Evolutionary conservation across 2,113 vertebrate species (phyloP).

Genomic region (Petroica traversi): DNA sequence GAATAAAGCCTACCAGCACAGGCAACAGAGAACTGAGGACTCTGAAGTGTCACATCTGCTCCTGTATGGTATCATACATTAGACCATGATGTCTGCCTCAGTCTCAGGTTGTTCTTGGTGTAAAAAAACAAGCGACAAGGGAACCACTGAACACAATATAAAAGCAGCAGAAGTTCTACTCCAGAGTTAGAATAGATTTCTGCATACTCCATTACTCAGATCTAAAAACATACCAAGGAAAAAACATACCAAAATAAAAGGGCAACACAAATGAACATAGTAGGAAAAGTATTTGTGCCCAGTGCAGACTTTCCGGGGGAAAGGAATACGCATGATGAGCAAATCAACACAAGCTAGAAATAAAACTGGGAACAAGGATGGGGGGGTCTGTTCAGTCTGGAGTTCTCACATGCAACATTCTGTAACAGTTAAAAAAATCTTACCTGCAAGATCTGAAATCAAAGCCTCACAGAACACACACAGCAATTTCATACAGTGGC

Average conservation of each 20-base stretch:
- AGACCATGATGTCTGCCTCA: neutral
- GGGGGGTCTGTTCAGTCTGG: slow-evolving; percentile 58
- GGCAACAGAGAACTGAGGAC: neutral
- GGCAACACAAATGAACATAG: slow-evolving; percentile 74
- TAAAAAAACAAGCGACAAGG: neutral
- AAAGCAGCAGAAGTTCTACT: slow-evolving; percentile 42
- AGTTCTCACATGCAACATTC: slow-evolving; percentile 79
- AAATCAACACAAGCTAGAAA: slow-evolving; percentile 77
- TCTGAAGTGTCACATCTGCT: neutral
- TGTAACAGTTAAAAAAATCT: slow-evolving; percentile 65
- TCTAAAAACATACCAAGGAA: slow-evolving; percentile 65
- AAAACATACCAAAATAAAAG: slow-evolving; percentile 71
- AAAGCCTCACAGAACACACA: slow-evolving; percentile 69
- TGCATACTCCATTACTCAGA: slow-evolving; percentile 31
- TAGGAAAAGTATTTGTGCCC: slow-evolving; percentile 71
- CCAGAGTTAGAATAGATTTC: slow-evolving; percentile 14
- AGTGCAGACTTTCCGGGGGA: slow-evolving; percentile 70
- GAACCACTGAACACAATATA: slow-evolving; percentile 42
- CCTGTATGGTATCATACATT: neutral
- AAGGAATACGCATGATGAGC: slow-evolving; percentile 70
- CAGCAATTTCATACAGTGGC: slow-evolving; percentile 15
- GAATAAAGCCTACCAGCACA: neutral
- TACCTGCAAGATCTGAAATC: slow-evolving; percentile 76
- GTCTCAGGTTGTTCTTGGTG: neutral
- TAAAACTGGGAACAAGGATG: slow-evolving; percentile 67